These are phyloP conservation scores for Centropyge bicolor DNA, from an alignment of 2,797 vertebrate genomes.

Conservation along the genomic window DNA sequence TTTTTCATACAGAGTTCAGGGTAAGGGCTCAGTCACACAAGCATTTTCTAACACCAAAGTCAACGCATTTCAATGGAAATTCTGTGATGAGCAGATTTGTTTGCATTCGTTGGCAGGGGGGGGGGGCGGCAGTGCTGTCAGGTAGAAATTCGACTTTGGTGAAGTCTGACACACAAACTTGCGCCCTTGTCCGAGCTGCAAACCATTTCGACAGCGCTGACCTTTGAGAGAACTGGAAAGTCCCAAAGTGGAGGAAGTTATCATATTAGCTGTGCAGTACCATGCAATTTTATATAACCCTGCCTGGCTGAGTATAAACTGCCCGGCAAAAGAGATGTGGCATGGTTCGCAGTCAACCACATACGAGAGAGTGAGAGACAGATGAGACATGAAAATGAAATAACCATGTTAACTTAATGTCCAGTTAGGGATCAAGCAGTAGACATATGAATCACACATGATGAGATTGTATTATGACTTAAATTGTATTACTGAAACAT, in stretches of 20 bases:
- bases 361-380: no score
- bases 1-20: background rate
- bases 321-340: background rate
- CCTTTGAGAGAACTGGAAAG: conserved; percentile 27
- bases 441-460: background rate
- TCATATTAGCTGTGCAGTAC: background rate
- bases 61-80: background rate
- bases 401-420: background rate
- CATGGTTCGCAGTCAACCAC: background rate
- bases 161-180: conserved; percentile 2
- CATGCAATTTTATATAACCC: background rate
- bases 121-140: no score
- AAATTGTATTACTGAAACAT: background rate
- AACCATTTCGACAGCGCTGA: conserved; percentile 28
- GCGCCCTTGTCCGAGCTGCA: background rate
- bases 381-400: background rate
- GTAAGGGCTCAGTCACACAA: background rate
- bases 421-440: background rate
- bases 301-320: background rate
- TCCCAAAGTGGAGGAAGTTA: conserved; percentile 1
- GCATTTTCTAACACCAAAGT: background rate
- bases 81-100: background rate
- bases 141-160: background rate
- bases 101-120: background rate
- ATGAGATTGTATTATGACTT: background rate